These are phyloP conservation scores for Hydrocynus forskahlii DNA, from an alignment of 2,797 vertebrate genomes.

Conservation along the genomic window DNA sequence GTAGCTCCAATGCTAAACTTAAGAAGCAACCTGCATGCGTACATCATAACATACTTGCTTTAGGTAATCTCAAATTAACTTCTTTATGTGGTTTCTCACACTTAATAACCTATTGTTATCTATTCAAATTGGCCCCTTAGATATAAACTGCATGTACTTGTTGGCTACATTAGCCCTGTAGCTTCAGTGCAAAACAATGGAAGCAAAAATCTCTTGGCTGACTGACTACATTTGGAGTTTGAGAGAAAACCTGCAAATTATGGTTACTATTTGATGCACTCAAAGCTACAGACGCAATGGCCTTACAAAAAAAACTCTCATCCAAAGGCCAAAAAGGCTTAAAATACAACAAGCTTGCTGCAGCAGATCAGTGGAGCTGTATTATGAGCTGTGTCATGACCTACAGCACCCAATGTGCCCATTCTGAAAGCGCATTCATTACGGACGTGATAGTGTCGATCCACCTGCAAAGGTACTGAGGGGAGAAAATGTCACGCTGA, in stretches of 20 bases:
- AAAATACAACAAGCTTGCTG: background rate
- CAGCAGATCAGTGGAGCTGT: conserved; percentile 5
- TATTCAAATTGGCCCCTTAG: background rate
- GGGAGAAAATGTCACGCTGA: conserved; percentile 70
- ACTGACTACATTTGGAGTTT: background rate
- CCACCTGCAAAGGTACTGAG: conserved; percentile 53
- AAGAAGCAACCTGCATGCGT: no score
- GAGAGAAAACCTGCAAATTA: no score
- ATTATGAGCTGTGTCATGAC: conserved; percentile 17
- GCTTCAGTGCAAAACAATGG: background rate
- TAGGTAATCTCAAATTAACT: no score
- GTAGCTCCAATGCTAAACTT: no score
- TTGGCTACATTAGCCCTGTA: background rate
- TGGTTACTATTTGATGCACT: background rate
- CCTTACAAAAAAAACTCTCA: background rate
- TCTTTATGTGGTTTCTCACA: background rate
- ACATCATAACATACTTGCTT: no score
- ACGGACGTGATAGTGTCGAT: conserved; percentile 54
- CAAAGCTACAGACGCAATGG: background rate
- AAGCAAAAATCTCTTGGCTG: background rate
- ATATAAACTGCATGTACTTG: background rate
- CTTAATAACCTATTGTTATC: background rate
- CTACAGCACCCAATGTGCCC: background rate
- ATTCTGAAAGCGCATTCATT: conserved; percentile 61
- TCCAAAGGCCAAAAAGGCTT: background rate